Evolutionary conservation across 2,888 invertebrate genomes (phyloP).

Genomic region (Stictocephala bisonia): DNA sequence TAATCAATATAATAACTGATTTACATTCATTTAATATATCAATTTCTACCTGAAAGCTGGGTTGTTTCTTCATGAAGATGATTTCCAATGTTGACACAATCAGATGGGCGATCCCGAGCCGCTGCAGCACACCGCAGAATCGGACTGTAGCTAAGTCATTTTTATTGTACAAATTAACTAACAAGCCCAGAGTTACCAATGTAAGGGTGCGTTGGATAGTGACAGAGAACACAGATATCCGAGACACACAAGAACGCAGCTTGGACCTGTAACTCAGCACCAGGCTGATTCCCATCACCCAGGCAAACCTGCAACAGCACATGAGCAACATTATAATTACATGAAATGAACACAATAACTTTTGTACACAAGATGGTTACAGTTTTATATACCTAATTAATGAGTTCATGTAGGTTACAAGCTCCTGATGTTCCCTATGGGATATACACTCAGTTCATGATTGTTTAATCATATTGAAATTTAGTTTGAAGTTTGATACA

Average conservation of each 20-base stretch:
- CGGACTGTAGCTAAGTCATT: slow-evolving; percentile 67
- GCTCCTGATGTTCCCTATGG: too few relatives aligned
- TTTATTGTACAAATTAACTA: slow-evolving; percentile 68
- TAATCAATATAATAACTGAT: not conserved
- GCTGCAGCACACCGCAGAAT: slow-evolving; percentile 84
- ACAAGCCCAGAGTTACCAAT: slow-evolving; percentile 74
- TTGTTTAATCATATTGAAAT: too few relatives aligned
- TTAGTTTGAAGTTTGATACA: too few relatives aligned
- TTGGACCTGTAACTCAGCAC: slow-evolving; percentile 78
- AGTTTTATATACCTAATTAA: too few relatives aligned
- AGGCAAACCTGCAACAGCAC: slow-evolving; percentile 74
- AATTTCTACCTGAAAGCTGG: slow-evolving; percentile 38
- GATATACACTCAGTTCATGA: too few relatives aligned
- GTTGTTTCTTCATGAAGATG: slow-evolving; percentile 63
- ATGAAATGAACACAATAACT: too few relatives aligned
- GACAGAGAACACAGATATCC: slow-evolving; percentile 66
- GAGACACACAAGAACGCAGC: slow-evolving; percentile 73
- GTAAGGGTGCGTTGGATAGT: slow-evolving; percentile 70
- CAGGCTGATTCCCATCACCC: slow-evolving; percentile 88
- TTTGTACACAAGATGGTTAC: too few relatives aligned
- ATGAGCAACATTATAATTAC: too few relatives aligned
- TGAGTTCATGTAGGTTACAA: too few relatives aligned
- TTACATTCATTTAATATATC: not conserved
- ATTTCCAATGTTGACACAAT: slow-evolving; percentile 78
- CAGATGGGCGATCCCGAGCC: slow-evolving; percentile 83